Evolutionary conservation across 2,113 vertebrate species (phyloP).

Genomic region (Cottus gobio): DNA sequence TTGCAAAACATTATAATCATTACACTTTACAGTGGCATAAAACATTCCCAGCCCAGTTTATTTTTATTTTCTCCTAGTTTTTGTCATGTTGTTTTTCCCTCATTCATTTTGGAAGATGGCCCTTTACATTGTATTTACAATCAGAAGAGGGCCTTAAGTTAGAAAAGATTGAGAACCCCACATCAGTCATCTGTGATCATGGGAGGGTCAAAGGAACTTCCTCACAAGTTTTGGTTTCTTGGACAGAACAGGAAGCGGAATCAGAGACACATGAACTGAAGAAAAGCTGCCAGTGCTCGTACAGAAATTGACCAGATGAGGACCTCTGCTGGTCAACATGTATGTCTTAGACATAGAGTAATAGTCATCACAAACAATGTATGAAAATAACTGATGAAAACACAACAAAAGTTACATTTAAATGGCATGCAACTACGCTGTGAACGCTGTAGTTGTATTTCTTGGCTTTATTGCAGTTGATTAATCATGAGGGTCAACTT

Average conservation of each 20-base stretch:
- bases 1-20: background rate
- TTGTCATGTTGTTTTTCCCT: background rate
- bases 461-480: background rate
- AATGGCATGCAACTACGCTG: background rate
- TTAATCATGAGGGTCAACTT: background rate
- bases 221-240: background rate
- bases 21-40: background rate
- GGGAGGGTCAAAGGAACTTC: background rate
- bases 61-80: background rate
- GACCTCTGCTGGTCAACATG: conserved; percentile 51
- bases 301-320: background rate
- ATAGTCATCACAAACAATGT: too few relatives aligned
- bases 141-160: too few relatives aligned
- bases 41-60: background rate
- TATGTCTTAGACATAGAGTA: background rate
- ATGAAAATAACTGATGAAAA: too few relatives aligned
- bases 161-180: background rate
- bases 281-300: background rate
- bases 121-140: too few relatives aligned
- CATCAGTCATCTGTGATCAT: background rate
- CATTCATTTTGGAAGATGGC: background rate
- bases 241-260: conserved; percentile 9
- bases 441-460: background rate
- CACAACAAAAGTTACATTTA: background rate
- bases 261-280: background rate